These are phyloP conservation scores for Himantopus leucocephalus DNA, from an alignment of 2,113 vertebrate genomes.

Conservation along the genomic window DNA sequence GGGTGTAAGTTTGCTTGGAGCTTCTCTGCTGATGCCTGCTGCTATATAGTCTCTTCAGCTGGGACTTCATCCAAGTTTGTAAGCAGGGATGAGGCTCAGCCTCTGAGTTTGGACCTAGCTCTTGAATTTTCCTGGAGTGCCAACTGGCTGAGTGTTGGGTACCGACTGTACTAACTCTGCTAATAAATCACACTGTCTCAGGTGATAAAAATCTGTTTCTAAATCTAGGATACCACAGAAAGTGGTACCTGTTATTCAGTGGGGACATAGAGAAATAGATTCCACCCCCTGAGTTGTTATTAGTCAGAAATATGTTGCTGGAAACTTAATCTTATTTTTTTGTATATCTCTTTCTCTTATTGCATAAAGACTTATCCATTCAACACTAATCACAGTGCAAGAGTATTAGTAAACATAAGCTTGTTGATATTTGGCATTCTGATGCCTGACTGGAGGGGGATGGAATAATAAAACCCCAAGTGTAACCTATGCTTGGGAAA, in stretches of 20 bases:
- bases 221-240: neutral
- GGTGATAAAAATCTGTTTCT: neutral
- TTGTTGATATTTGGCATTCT: neutral
- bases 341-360: neutral
- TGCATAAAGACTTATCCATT: neutral
- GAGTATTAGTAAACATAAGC: neutral
- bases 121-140: neutral
- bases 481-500: neutral
- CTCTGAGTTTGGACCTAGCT: neutral
- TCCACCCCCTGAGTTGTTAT: neutral
- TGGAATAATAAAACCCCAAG: neutral
- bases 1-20: neutral
- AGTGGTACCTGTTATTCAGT: neutral
- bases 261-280: neutral
- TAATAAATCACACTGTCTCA: neutral
- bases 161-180: neutral
- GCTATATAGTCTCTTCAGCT: neutral
- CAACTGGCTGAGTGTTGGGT: neutral
- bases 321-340: neutral
- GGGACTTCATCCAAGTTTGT: conserved; percentile 4
- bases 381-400: neutral
- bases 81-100: neutral
- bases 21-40: neutral
- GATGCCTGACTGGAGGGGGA: neutral
- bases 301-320: neutral